Conservation (phyloP, 2,888 invertebrate genomes). For the Rhagophthalmus giganteus region DNA sequence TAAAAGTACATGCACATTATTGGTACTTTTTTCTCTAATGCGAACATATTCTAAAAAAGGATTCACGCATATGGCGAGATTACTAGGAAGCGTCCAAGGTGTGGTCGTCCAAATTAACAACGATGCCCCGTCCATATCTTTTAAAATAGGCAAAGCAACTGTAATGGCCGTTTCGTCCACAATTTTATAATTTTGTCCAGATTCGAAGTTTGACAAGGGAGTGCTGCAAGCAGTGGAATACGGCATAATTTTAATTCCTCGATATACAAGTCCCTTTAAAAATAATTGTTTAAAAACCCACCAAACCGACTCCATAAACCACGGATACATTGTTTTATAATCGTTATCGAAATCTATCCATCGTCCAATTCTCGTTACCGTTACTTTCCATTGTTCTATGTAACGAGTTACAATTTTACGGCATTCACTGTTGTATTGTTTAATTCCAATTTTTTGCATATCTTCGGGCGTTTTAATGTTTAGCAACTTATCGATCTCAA, state of each 20-base stretch:
- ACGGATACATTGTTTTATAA: constrained; percentile 97
- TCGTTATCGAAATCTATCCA: constrained; percentile 90
- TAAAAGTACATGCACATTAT: constrained; percentile 78
- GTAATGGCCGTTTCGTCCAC: constrained; percentile 95
- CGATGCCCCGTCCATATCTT: constrained; percentile 65
- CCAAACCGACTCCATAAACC: constrained; percentile 99
- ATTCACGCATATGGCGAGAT: constrained; percentile 92
- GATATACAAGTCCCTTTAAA: constrained; percentile 93
- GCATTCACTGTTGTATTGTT: constrained; percentile 92
- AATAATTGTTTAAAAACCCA: constrained; percentile 97
- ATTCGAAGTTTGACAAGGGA: constrained; percentile 97
- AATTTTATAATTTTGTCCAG: constrained; percentile 98
- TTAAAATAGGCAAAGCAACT: constrained; percentile 79
- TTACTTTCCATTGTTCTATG: constrained; percentile 86
- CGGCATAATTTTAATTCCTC: constrained; percentile 98
- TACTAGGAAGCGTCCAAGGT: constrained; percentile 98
- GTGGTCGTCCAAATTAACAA: constrained; percentile 98
- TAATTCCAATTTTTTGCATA: constrained; percentile 95
- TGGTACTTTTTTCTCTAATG: constrained; percentile 71
- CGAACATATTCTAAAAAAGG: constrained; percentile 83
- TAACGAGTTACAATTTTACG: constrained; percentile 96
- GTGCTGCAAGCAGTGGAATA: constrained; percentile 97
- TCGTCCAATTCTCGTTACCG: constrained; percentile 57
- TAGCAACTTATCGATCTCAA: constrained; percentile 86
- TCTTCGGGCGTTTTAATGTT: constrained; percentile 95